These are phyloP conservation scores for Ormyrus thymus DNA, from an alignment of 2,888 invertebrate species.

Conservation along the genomic window DNA sequence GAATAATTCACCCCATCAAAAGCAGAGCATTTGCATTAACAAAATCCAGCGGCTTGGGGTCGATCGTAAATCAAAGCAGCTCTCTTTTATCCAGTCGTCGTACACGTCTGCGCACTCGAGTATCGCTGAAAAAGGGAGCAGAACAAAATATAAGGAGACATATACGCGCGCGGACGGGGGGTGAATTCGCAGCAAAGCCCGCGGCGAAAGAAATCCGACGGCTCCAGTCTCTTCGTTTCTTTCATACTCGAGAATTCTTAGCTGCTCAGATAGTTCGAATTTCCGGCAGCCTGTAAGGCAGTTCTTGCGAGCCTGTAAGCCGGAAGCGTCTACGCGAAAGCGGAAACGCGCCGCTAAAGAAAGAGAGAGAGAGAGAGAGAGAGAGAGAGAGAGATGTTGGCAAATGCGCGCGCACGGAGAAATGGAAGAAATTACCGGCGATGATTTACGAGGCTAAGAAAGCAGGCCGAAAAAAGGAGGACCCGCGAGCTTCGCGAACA, in stretches of 20 bases:
- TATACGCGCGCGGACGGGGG: not conserved
- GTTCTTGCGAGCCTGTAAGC: slow-evolving; percentile 60
- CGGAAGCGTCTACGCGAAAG: slow-evolving; percentile 58
- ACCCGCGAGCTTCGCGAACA: slow-evolving; percentile 34
- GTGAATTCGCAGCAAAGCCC: not conserved
- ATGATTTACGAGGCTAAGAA: slow-evolving; percentile 56
- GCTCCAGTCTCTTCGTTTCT: slow-evolving; percentile 34
- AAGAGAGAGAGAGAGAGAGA: slow-evolving; percentile 14
- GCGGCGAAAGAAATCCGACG: not conserved
- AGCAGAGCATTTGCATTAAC: no score
- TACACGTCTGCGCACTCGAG: not conserved
- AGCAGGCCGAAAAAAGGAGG: slow-evolving; percentile 1
- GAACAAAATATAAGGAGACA: slow-evolving; percentile 1
- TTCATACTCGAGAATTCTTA: slow-evolving; percentile 52
- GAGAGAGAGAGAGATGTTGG: slow-evolving; percentile 52
- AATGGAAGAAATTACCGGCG: slow-evolving; percentile 60
- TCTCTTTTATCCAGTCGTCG: no score
- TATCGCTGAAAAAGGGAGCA: not conserved
- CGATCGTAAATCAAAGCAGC: no score
- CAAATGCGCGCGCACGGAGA: slow-evolving; percentile 55
- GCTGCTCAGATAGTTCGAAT: slow-evolving; percentile 59
- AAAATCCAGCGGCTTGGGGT: no score
- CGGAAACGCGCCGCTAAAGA: slow-evolving; percentile 45
- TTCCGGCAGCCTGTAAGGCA: slow-evolving; percentile 60
- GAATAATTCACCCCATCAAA: no score